Evolutionary conservation across 2,888 invertebrate genomes (phyloP).

Genomic region (Caenorhabditis becei): DNA sequence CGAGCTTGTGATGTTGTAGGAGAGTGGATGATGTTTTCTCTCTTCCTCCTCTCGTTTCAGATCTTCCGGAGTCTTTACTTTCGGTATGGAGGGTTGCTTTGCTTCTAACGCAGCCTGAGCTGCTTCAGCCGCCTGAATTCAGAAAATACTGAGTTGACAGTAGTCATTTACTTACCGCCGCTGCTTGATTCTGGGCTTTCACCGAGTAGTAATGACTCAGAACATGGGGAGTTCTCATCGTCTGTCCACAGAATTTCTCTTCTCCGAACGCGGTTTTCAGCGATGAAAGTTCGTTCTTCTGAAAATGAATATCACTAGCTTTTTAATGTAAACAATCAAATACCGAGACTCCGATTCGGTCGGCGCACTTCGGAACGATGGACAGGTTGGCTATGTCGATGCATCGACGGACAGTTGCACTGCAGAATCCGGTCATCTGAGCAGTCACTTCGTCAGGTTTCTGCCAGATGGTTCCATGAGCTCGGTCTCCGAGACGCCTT

Average conservation of each 20-base stretch:
- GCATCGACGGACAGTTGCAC: conserved; percentile 58
- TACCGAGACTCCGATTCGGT: conserved; percentile 52
- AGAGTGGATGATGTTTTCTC: conserved; percentile 34
- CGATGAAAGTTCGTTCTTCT: conserved; percentile 36
- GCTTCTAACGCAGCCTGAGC: too few relatives aligned
- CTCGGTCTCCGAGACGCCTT: conserved; percentile 38
- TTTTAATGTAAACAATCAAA: background rate
- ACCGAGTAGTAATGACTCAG: conserved; percentile 45
- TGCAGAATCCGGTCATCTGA: conserved; percentile 60
- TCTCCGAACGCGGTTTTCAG: conserved; percentile 39
- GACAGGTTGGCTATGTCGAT: conserved; percentile 53
- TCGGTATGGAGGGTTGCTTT: too few relatives aligned
- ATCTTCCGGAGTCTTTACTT: background rate
- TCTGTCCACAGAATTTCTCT: conserved; percentile 47
- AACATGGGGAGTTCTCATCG: conserved; percentile 51
- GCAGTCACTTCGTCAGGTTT: conserved; percentile 62
- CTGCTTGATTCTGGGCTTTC: conserved; percentile 19
- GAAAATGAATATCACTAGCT: background rate
- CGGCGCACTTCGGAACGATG: conserved; percentile 54
- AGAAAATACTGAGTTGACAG: background rate
- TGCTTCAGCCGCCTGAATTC: too few relatives aligned
- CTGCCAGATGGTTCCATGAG: conserved; percentile 48
- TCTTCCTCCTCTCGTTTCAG: conserved; percentile 3
- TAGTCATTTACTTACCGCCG: background rate
- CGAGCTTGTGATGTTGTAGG: conserved; percentile 1